Base-by-base conservation (phyloP, 2,113 vertebrate genomes). In the Odontesthes bonariensis region DNA sequence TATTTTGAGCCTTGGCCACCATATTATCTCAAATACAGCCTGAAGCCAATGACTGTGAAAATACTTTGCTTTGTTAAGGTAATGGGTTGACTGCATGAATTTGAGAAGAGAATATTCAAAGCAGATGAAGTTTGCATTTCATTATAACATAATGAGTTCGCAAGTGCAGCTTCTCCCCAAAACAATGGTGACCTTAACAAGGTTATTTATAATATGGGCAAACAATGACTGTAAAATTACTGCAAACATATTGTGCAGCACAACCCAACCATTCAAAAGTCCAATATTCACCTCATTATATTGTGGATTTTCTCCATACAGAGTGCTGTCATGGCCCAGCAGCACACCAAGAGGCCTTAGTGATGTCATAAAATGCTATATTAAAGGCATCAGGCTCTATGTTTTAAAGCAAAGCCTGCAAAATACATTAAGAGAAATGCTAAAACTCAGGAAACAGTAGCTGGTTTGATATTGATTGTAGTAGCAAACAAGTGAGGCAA, bases 251-350 rank as follows among this genome's bases (percentile, higher is more conserved):
- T 64, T 68, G 69, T 65, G 72, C 84, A 64, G 82, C 51, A 77
- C 58, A 86, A 63, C 79, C 62, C 33, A 64, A 76, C 75, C 64
- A 70, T 72, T 87, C 65, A 76, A 69, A 78, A 78, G 66, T 82
- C 83, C 66, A 91, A 91, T 89, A 90, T 90, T 92, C 88, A 82
- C 80, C 79, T 85, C 63, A 87, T 90, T 86, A 88, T 86, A 69
- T 51, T 5, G 20, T 0, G 47, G 60, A 49, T 61, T 72, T 68
- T 4, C 23, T 60, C 33, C 61, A 12, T 2, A 69, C 57, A 8
- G 49, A 22, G 27, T 16, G 20, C 62, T 72, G 44, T 47, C 0
- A 0, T 31, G 31, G 59, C 40, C 44, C 31, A 47, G 42, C 49
- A 68, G 56, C 63, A 49, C 14, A 33, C 32, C 22, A 10, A 27